Evolutionary conservation across 2,113 vertebrate genomes (phyloP).

Genomic region (Solenodon paradoxus): DNA sequence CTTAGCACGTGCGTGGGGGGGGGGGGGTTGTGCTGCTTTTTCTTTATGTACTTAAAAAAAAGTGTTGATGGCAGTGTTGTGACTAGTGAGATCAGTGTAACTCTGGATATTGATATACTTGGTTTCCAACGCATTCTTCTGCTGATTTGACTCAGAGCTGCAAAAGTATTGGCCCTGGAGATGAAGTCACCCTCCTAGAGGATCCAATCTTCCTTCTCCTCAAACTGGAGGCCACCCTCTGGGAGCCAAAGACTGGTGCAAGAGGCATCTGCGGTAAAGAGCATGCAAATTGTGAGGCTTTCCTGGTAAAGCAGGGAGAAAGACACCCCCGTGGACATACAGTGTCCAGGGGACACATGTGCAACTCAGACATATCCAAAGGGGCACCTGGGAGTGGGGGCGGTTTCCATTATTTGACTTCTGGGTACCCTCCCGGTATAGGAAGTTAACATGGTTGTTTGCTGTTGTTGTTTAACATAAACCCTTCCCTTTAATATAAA

Average conservation of each 20-base stretch:
- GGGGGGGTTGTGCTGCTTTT: neutral
- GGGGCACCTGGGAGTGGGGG: too few relatives aligned
- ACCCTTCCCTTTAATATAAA: neutral
- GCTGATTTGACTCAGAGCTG: neutral
- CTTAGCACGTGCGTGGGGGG: neutral
- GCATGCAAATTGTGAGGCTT: fast-evolving
- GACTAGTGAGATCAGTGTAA: neutral
- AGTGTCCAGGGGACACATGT: neutral
- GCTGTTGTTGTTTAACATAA: too few relatives aligned
- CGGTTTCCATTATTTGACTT: neutral
- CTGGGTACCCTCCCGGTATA: neutral
- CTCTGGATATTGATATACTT: neutral
- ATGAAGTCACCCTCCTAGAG: neutral
- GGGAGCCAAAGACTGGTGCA: neutral
- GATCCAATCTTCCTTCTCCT: neutral
- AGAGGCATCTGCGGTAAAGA: neutral
- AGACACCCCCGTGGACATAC: too few relatives aligned
- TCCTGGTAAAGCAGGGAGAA: too few relatives aligned
- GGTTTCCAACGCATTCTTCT: neutral
- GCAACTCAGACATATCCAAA: neutral
- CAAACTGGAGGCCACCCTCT: neutral
- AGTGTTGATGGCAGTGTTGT: neutral
- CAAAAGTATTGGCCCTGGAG: neutral
- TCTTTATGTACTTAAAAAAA: neutral
- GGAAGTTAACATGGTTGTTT: too few relatives aligned